These are phyloP conservation scores for Aproaerema taeniolella DNA, from an alignment of 2,888 invertebrate genomes.

Conservation along the genomic window DNA sequence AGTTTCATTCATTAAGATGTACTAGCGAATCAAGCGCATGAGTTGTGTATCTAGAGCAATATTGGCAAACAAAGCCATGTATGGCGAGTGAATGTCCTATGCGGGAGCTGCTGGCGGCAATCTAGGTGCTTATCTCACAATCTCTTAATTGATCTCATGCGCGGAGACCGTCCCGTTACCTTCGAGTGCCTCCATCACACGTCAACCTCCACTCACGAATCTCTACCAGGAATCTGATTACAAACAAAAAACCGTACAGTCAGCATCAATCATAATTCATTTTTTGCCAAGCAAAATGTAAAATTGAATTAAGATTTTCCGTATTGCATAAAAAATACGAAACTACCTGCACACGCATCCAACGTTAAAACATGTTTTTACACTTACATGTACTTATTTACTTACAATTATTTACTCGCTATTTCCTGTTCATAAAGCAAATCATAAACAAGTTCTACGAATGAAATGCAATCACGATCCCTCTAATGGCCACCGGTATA, in stretches of 20 bases:
- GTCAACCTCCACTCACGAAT: conserved; percentile 24
- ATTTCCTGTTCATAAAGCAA: conserved; percentile 13
- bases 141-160: conserved; percentile 45
- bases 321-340: not conserved
- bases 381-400: not conserved
- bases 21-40: not conserved
- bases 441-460: conserved; percentile 13
- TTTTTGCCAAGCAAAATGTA: conserved; percentile 6
- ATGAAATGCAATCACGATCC: conserved; percentile 14
- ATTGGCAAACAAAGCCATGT: conserved; percentile 3
- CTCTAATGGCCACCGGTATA: conserved; percentile 7
- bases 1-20: not conserved
- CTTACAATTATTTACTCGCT: conserved; percentile 5
- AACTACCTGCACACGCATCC: conserved; percentile 5
- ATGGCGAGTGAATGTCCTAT: conserved; percentile 8
- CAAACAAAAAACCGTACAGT: conserved; percentile 19
- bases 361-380: conserved; percentile 1
- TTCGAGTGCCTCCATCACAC: conserved; percentile 19
- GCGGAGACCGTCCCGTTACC: conserved; percentile 37
- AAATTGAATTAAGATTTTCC: conserved; percentile 2
- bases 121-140: conserved; percentile 32
- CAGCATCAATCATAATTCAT: conserved; percentile 15
- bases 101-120: conserved; percentile 8
- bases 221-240: conserved; percentile 31
- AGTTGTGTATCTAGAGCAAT: not conserved